These are phyloP conservation scores for Lophura nycthemera DNA, from an alignment of 2,113 vertebrate genomes.

Conservation along the genomic window DNA sequence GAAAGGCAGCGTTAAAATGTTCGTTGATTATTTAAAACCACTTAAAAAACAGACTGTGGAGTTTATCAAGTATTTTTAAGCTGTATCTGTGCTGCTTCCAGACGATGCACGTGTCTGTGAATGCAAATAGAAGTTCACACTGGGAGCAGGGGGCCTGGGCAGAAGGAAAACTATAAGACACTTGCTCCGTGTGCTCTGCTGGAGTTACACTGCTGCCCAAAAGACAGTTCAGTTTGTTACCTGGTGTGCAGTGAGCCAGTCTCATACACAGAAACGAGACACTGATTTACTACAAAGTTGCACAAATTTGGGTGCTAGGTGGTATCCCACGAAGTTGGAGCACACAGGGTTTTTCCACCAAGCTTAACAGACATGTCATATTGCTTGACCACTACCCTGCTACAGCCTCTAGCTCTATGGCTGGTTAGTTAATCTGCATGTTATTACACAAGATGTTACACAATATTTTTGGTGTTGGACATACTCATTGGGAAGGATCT, in stretches of 20 bases:
- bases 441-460: not conserved
- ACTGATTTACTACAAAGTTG: not conserved
- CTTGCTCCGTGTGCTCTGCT: not conserved
- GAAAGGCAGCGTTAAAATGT: constrained; percentile 59
- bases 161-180: constrained; percentile 47
- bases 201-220: not conserved
- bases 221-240: not conserved
- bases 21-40: constrained; percentile 71
- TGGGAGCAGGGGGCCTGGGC: constrained; percentile 5
- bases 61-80: constrained; percentile 72
- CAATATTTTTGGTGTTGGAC: not conserved
- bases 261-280: not conserved
- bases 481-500: not conserved
- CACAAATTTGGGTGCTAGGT: not conserved
- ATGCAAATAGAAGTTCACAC: constrained; percentile 47
- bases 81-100: constrained; percentile 21
- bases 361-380: not conserved
- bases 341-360: not conserved
- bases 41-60: constrained; percentile 61
- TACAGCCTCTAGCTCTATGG: not conserved
- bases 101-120: constrained; percentile 23
- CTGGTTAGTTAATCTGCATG: not conserved
- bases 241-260: not conserved
- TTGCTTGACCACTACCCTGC: not conserved
- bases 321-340: not conserved